Percentiles rank a stretch among this genome's conserved stretches.
Evolutionary conservation across 2,797 vertebrate genomes (phyloP).

Genomic region (Tragopan temminckii): DNA sequence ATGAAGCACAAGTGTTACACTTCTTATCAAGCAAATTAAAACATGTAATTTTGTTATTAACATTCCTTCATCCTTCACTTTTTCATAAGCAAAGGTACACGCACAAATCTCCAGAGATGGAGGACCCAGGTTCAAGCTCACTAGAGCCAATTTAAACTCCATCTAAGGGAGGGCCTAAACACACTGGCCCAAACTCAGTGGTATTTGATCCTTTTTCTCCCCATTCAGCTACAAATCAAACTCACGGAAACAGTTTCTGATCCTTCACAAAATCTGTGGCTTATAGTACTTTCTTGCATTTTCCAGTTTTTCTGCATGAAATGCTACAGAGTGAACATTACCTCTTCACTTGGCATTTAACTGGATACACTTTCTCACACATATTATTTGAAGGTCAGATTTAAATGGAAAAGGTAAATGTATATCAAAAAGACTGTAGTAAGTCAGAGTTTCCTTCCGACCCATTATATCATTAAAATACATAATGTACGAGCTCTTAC

Average conservation of each 20-base stretch:
- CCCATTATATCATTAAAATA: neutral
- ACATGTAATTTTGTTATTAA: neutral
- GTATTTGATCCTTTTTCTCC: neutral
- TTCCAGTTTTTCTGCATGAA: slow-evolving; percentile 12
- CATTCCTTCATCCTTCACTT: neutral
- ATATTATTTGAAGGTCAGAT: slow-evolving; percentile 65
- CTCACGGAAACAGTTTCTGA: neutral
- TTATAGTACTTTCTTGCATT: slow-evolving; percentile 8
- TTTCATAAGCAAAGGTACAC: neutral
- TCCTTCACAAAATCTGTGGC: neutral
- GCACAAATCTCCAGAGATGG: neutral
- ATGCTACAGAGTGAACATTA: neutral
- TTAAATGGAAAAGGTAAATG: slow-evolving; percentile 48
- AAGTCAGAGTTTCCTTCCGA: slow-evolving; percentile 28
- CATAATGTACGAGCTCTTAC: neutral
- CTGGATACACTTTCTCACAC: neutral
- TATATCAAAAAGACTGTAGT: slow-evolving; percentile 14
- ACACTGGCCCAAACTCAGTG: neutral
- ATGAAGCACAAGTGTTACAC: neutral
- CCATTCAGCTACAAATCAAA: neutral
- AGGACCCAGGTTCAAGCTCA: neutral
- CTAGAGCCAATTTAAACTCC: neutral
- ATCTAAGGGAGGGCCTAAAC: neutral
- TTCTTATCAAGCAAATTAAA: neutral
- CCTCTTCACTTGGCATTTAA: slow-evolving; percentile 56